Conservation (phyloP, 2,113 vertebrate species). For the Machaerirhynchus nigripectus region DNA sequence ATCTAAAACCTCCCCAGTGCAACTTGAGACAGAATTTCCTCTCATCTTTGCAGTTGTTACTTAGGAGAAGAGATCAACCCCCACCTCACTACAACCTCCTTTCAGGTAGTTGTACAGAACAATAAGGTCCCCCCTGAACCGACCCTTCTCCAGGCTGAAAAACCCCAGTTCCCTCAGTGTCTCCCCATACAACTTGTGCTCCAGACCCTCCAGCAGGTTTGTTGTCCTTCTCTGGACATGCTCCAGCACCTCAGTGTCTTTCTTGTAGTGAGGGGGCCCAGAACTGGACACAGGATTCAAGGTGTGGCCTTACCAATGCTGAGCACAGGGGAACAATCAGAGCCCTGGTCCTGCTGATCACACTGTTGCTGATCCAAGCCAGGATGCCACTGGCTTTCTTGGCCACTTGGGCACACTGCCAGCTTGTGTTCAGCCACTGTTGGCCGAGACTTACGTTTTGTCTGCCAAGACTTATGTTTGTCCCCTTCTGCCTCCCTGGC, state of each 20-base stretch:
- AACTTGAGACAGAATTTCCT: not conserved
- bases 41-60: not conserved
- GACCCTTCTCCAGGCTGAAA: not conserved
- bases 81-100: not conserved
- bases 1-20: not conserved
- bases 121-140: not conserved
- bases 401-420: not conserved
- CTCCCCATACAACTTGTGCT: not conserved
- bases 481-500: not conserved
- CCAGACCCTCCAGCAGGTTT: not conserved
- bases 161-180: not conserved
- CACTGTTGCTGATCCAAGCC: not conserved
- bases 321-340: not conserved
- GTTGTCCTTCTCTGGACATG: not conserved
- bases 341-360: not conserved
- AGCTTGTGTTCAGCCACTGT: not conserved
- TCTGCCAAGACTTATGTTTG: not conserved
- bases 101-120: not conserved
- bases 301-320: not conserved
- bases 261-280: not conserved
- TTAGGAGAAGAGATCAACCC: not conserved
- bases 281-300: rapidly evolving
- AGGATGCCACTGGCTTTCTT: not conserved
- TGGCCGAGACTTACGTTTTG: not conserved
- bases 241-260: not conserved